Conservation (phyloP, 2,113 vertebrate genomes). For the Entelurus aequoreus region DNA sequence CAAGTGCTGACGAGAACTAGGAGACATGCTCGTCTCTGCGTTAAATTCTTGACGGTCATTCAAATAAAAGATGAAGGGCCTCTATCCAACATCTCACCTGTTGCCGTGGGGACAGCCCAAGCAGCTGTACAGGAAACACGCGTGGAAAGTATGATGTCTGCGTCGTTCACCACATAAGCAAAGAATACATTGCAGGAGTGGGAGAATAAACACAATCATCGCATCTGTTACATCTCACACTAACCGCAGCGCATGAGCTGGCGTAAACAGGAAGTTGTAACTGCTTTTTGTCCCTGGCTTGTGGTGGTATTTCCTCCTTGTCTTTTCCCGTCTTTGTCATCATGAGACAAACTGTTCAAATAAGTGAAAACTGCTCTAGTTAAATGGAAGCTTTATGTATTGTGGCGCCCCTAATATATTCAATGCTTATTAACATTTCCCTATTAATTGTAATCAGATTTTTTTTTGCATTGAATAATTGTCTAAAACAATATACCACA, state of each 20-base stretch:
- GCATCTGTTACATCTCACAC: constrained; percentile 10
- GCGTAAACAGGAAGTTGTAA: constrained; percentile 29
- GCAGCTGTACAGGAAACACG: constrained; percentile 27
- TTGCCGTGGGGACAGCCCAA: background rate
- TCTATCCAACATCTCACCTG: constrained; percentile 11
- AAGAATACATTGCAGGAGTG: background rate
- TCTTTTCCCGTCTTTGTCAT: constrained; percentile 13
- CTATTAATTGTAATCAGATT: background rate
- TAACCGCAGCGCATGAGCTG: background rate
- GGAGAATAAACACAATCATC: background rate
- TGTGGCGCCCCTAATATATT: too few species aligned
- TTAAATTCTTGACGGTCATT: too few species aligned
- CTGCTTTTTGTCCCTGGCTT: background rate
- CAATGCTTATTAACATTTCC: too few species aligned
- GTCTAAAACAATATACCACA: too few species aligned
- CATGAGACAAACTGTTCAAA: constrained; percentile 1
- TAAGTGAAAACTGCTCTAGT: too few species aligned
- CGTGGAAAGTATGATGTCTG: constrained; percentile 26
- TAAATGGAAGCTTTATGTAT: too few species aligned
- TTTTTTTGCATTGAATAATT: background rate
- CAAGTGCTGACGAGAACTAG: too few species aligned
- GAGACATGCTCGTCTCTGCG: too few species aligned
- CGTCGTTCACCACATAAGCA: constrained; percentile 16
- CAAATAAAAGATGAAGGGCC: constrained; percentile 1
- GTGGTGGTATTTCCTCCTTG: constrained; percentile 27